Conservation (phyloP, 1,140 invertebrate species). For the Bemisia tabaci region DNA sequence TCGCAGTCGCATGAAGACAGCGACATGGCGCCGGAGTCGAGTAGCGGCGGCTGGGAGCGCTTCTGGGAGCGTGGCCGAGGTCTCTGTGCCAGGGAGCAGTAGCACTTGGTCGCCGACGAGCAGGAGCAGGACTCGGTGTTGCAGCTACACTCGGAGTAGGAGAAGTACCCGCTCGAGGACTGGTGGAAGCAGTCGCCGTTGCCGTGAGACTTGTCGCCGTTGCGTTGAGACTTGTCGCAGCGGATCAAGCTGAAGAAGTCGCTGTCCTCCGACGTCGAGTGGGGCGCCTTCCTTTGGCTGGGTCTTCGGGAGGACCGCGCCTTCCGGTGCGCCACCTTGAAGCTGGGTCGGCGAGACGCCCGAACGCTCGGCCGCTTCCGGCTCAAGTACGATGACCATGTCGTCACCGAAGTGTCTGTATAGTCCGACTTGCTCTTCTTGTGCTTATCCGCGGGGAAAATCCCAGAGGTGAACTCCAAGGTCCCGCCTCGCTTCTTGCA, state of each 20-base stretch:
- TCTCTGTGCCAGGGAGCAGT: slow-evolving; percentile 42
- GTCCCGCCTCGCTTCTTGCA: not conserved
- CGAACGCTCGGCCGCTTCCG: not conserved
- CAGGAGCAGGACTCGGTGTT: slow-evolving; percentile 66
- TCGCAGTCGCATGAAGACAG: slow-evolving; percentile 49
- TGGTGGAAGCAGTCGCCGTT: slow-evolving; percentile 8
- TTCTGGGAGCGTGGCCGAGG: not conserved
- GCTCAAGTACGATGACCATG: not conserved
- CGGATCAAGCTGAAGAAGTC: slow-evolving; percentile 38
- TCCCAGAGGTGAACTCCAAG: not conserved
- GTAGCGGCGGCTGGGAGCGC: not conserved
- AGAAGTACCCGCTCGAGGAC: slow-evolving; percentile 49
- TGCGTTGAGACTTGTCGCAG: not conserved
- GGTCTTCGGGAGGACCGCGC: not conserved
- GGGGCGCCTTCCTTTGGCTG: slow-evolving; percentile 11
- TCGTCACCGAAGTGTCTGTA: not conserved
- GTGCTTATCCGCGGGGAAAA: not conserved
- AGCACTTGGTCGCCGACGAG: slow-evolving; percentile 56
- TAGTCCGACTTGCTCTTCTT: not conserved
- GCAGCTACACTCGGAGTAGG: slow-evolving; percentile 70
- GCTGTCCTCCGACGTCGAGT: slow-evolving; percentile 47
- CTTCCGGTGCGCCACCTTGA: not conserved
- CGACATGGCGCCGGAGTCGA: not conserved
- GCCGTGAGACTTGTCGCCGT: not conserved
- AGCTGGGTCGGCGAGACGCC: not conserved